Percentiles rank a stretch among this genome's conserved stretches.
Evolutionary conservation across 2,113 vertebrate genomes (phyloP).

Genomic region (Bubo scandiacus): DNA sequence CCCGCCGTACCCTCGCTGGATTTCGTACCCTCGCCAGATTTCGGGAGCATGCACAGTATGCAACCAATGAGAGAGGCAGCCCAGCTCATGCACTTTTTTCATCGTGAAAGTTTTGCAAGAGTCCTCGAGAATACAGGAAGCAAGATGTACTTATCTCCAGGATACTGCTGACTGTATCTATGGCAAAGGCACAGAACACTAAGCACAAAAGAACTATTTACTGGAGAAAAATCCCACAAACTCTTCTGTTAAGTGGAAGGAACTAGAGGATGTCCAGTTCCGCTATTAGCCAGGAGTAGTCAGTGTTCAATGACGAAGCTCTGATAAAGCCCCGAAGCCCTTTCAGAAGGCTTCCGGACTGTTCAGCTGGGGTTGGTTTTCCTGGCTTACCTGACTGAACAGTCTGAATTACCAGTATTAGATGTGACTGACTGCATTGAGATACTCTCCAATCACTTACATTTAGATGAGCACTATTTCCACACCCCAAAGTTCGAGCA

Average conservation of each 20-base stretch:
- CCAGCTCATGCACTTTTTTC: neutral
- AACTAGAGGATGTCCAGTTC: neutral
- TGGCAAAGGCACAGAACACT: neutral
- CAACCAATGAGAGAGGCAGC: neutral
- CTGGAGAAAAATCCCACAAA: neutral
- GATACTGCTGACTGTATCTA: neutral
- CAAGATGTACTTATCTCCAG: neutral
- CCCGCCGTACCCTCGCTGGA: neutral
- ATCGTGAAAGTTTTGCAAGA: neutral
- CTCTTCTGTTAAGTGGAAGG: neutral
- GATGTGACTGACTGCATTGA: accelerated
- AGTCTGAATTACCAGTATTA: neutral
- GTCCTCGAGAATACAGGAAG: neutral
- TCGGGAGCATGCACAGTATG: accelerated
- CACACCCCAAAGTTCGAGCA: neutral
- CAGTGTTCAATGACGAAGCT: accelerated
- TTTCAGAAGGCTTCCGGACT: neutral
- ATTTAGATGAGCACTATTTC: neutral
- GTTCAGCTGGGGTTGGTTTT: neutral
- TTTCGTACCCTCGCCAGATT: neutral
- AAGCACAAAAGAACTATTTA: neutral
- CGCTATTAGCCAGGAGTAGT: accelerated
- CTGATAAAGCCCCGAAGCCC: neutral
- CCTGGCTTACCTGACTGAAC: neutral
- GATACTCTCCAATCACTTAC: neutral